Base-by-base conservation (phyloP, 2,888 invertebrate genomes). In the Sympetrum striolatum region DNA sequence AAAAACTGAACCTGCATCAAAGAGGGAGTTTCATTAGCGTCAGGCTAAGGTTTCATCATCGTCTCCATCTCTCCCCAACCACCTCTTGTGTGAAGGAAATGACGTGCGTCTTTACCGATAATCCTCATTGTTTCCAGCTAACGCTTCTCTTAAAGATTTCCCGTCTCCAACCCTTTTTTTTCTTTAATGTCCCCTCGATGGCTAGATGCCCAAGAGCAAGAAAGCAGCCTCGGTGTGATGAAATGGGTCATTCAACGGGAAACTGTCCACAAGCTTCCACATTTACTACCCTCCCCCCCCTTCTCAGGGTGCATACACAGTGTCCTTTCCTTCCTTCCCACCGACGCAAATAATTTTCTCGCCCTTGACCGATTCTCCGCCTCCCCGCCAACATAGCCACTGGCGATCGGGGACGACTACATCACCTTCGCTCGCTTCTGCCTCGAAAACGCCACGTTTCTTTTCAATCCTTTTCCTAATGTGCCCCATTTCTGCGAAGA, bases 1-100 rank as follows among this genome's bases (percentile, higher is more conserved):
- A 60, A 60, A 64, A 86, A 37, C 10, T 53, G 86, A 86, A 37
- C 86, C 58, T 86, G 86, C 86, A 86, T 86, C 86, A 86, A 86
- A 86, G 86, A 37, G 37, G 64, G 86, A 86, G 86, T 86, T 86
- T 86, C 86, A 86, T 86, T 86, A 86, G 86, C 86, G 86, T 86
- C 86, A 86, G 64, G 86, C 86, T 48, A 86, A 86, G 86, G 86
- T 86, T 86, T 86, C 86, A 86, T 86, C 86, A 86, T 86, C 86
- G n/a, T 86, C 80, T 37, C 44, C 80, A 18, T 22, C 37, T 80
- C 37, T 80, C 82, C 58, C 58, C 53, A 48, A 31, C 86, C 31
- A 60, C 15, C 86, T 64, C 86, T 86, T 86, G 86, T 86, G 86
- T 60, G 60, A 37, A 60, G 86, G 86, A 86, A 86, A 86, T 86